phyloP scores from a whole-genome alignment of 2,797 vertebrate genomes.

The Rhinogobio ventralis region DNA sequence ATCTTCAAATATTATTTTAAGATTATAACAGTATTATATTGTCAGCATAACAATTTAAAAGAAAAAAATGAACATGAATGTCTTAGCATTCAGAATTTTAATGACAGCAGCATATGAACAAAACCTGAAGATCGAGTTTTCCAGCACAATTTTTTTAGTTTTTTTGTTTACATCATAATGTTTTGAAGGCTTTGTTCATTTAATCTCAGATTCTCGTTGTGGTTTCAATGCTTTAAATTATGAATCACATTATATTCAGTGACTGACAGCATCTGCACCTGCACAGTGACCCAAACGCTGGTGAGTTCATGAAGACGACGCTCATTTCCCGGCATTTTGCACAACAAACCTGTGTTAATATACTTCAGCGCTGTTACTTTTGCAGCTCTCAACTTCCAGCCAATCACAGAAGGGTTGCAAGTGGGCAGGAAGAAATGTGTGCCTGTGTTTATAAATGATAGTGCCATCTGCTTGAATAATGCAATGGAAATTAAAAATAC shows the following conservation, averaged over 20 bases:
- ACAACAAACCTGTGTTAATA: no score
- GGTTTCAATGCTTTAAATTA: no score
- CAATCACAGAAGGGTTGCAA: not conserved
- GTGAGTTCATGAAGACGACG: not conserved
- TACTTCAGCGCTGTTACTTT: not conserved
- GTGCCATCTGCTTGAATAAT: not conserved
- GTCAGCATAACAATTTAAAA: not conserved
- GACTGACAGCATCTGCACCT: not conserved
- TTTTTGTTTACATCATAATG: no score
- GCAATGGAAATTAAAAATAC: not conserved
- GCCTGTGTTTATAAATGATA: not conserved
- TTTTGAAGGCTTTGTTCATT: no score
- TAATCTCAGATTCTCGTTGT: no score
- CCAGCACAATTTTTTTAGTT: no score
- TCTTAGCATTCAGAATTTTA: no score
- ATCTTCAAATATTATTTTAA: not conserved
- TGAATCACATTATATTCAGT: not conserved
- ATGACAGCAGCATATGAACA: no score
- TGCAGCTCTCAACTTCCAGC: not conserved
- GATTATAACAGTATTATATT: not conserved
- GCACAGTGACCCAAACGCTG: not conserved
- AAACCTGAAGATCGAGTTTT: no score
- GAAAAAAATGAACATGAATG: not conserved
- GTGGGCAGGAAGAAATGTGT: not conserved
- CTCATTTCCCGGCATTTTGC: no score